Conservation (phyloP, 2,888 invertebrate species). For the Drosophila tanythrix region DNA sequence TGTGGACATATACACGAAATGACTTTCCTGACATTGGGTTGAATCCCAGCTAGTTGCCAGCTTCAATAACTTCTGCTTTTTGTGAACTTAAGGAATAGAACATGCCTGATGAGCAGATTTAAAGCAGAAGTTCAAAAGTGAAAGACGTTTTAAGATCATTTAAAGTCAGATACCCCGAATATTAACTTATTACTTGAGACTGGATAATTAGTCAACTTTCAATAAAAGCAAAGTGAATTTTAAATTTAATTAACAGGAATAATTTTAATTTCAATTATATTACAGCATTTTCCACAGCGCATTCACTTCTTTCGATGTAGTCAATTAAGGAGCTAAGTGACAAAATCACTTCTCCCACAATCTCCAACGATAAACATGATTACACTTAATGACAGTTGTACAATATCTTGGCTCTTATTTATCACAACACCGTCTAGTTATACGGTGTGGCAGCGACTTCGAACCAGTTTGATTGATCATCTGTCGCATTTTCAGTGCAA, state of each 20-base stretch:
- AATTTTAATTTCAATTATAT: background rate
- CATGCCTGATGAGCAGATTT: background rate
- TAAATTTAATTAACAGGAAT: background rate
- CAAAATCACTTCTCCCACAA: background rate
- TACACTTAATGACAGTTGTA: slow-evolving; percentile 17
- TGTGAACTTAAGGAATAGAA: background rate
- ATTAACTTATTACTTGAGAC: background rate
- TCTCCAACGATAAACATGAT: slow-evolving; percentile 1
- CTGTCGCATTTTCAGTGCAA: slow-evolving; percentile 68
- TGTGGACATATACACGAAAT: background rate
- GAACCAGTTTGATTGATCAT: slow-evolving; percentile 73
- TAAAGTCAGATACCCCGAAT: background rate
- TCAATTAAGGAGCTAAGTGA: background rate
- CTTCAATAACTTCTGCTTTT: background rate
- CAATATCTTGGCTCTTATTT: slow-evolving; percentile 29
- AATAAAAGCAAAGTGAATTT: background rate
- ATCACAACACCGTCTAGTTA: slow-evolving; percentile 27
- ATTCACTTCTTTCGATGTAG: background rate
- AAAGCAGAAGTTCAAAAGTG: background rate
- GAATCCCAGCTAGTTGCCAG: background rate
- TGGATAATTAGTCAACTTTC: background rate
- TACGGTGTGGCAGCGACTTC: slow-evolving; percentile 7
- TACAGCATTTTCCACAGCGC: background rate
- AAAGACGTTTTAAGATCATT: background rate
- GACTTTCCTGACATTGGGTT: background rate